Base-by-base conservation (phyloP, 1,140 invertebrate species). In the Littorina saxatilis region DNA sequence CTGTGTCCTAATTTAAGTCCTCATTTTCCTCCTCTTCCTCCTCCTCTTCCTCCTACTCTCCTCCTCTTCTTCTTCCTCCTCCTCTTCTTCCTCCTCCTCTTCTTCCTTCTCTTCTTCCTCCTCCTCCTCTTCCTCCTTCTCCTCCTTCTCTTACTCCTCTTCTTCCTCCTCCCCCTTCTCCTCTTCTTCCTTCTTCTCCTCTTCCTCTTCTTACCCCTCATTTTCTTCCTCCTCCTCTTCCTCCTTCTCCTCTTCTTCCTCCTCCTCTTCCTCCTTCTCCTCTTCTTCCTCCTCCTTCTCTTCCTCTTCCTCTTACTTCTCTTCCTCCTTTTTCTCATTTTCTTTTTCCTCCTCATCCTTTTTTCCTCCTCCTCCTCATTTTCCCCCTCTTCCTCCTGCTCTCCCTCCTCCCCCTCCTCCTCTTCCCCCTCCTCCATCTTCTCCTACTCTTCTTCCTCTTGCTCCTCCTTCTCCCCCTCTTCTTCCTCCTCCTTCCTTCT, bases 231-330 rank as follows among this genome's bases (percentile, higher is more conserved):
- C 32, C 40, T 32, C 43, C 37, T 39, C 29, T 79, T 39, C 40
- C 66, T 66, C 32, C 39, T 79, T 23, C 43, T 61, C 35, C 66
- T 66, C 61, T 63, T 79, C 77, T 66, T 66, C 55, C 32, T 63
- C 35, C 47, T 43, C 15, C 20, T 73, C 15, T 35, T 40, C 73
- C 47, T 75, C 35, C 35, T 75, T 75, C 35, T 43, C 39, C 43
- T 73, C 43, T n/a, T 15, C 37, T 1, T 0, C 63, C 75, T 29
- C 63, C 75, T 66, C 55, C 27, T 35, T 58, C 27, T 58, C 39
- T 61, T 55, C 39, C 55, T 66, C 37, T 58, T 40, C 40, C 23
- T 68, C 66, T 61, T 20, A 27, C 77, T 79, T 79, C 77, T 17
- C 66, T 47, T 66, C 32, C 63, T 2, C 35, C 63, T 68, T 27